Percentiles rank a stretch among this genome's conserved stretches.
Evolutionary conservation across 2,797 vertebrate species (phyloP).

Genomic region (Acipenser transmontanus): DNA sequence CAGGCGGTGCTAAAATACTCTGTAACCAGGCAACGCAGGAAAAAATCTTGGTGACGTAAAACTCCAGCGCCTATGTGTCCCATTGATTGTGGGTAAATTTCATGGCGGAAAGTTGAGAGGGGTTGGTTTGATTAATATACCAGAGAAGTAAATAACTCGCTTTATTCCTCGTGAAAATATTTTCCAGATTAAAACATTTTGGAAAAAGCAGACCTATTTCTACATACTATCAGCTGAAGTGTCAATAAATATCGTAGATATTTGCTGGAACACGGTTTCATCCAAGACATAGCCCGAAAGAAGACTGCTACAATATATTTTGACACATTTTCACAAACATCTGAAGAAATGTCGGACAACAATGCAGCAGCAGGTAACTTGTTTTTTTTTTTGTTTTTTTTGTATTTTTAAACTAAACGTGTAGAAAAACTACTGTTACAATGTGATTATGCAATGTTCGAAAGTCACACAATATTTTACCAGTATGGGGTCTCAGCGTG

Average conservation of each 20-base stretch:
- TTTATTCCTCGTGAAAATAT: not conserved
- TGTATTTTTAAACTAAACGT: not conserved
- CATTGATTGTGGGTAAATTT: slow-evolving; percentile 28
- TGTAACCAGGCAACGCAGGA: not conserved
- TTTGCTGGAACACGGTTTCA: not conserved
- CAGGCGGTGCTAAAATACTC: not conserved
- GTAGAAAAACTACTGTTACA: not conserved
- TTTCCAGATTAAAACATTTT: not conserved
- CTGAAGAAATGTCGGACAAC: slow-evolving; percentile 33
- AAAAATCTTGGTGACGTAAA: not conserved
- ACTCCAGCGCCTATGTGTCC: slow-evolving; percentile 5
- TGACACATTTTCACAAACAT: not conserved
- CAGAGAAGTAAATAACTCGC: not conserved
- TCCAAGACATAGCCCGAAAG: not conserved
- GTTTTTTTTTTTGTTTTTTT: not conserved
- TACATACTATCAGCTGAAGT: not conserved
- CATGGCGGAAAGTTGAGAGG: slow-evolving; percentile 30
- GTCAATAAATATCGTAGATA: not conserved
- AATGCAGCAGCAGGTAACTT: slow-evolving; percentile 24
- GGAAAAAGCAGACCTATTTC: not conserved
- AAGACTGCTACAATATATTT: too few species aligned
- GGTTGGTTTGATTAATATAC: not conserved
- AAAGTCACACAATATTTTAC: not conserved
- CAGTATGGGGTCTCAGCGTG: not conserved
- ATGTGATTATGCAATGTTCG: not conserved